Base-by-base conservation (phyloP, 2,797 vertebrate species). In the Paguma larvata region DNA sequence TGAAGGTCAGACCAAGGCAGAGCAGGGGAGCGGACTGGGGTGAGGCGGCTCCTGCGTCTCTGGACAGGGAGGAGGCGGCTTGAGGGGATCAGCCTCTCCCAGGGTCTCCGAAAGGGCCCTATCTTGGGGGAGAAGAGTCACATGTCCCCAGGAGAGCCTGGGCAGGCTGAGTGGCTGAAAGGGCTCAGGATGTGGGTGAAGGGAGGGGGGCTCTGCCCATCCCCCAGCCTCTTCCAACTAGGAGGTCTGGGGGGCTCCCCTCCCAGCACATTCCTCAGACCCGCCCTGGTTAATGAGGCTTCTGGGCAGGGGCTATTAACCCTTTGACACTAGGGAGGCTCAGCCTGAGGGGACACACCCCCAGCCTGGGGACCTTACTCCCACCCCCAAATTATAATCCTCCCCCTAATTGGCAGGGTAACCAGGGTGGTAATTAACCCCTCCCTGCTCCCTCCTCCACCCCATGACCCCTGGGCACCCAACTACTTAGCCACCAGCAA, bases 261-360 rank as follows among this genome's bases (percentile, higher is more conserved):
- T 38, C 62, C 77, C 34, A 4, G n/a, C 11, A 6, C 8, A 6
- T 41, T 75, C 70, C 48, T 68, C 82, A 94, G 96, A 82, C 63
- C 72, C 38, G 70, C 95, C 89, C 97, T 59, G 62, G 80, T 97
- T 98, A 97, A 98, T 89, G 97, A 97, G 79, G 97, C 97, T 97
- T 97, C 97, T 92, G 23, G 41, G 89, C 53, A 73, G 94, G 91
- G 85, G 30, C 96, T 93, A 94, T 97, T 98, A 97, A 96, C 79
- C 92, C 97, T 94, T 90, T 93, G 97, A 98, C 21, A 82, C 97
- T 82, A 12, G 62, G 8, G 85, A 92, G 73, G 79, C 92, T 83
- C 72, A 87, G 85, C 80, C 77, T 32, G 11, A 65, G 44, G 65
- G 91, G 67, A 70, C 93, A 91, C 90, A 23, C 97, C 95, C 72